Percentiles rank a stretch among this genome's conserved stretches.
Conservation (phyloP, 2,113 vertebrate genomes). For the Tragelaphus scriptus region DNA sequence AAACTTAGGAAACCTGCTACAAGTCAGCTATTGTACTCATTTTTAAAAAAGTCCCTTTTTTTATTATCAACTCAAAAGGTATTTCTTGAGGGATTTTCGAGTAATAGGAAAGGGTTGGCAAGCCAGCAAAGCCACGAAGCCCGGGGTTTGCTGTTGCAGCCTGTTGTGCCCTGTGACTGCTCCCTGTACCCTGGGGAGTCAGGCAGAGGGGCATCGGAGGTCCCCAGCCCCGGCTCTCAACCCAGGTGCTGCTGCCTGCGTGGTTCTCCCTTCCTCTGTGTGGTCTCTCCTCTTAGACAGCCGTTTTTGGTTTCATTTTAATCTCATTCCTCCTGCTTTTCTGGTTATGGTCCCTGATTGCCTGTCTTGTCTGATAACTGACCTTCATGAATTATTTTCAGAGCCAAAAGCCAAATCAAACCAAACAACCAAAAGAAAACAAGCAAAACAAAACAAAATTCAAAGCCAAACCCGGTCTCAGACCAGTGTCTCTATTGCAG, state of each 20-base stretch:
- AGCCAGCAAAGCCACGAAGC: background rate
- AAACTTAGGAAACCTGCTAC: background rate
- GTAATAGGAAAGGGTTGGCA: background rate
- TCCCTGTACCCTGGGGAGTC: background rate
- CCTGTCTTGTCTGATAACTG: slow-evolving; percentile 98
- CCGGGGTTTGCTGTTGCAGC: background rate
- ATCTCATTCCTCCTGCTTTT: slow-evolving; percentile 84
- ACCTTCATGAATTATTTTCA: slow-evolving; percentile 80
- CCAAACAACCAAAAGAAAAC: slow-evolving; percentile 40
- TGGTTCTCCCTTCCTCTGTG: slow-evolving; percentile 73
- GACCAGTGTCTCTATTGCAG: slow-evolving; percentile 98
- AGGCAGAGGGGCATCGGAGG: background rate
- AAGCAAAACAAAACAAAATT: background rate
- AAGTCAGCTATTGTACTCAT: background rate
- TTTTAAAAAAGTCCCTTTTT: background rate
- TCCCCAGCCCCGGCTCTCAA: background rate
- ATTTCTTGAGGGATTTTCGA: background rate
- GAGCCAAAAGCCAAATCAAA: slow-evolving; percentile 75
- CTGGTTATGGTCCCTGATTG: slow-evolving; percentile 99
- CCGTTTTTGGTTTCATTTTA: slow-evolving; percentile 72
- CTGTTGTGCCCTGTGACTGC: background rate
- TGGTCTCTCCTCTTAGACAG: slow-evolving; percentile 80
- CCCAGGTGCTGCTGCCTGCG: slow-evolving; percentile 30
- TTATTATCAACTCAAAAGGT: background rate
- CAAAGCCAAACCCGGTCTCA: slow-evolving; percentile 71